phyloP scores from a whole-genome alignment of 2,888 invertebrate species.

The Catocala nupta region DNA sequence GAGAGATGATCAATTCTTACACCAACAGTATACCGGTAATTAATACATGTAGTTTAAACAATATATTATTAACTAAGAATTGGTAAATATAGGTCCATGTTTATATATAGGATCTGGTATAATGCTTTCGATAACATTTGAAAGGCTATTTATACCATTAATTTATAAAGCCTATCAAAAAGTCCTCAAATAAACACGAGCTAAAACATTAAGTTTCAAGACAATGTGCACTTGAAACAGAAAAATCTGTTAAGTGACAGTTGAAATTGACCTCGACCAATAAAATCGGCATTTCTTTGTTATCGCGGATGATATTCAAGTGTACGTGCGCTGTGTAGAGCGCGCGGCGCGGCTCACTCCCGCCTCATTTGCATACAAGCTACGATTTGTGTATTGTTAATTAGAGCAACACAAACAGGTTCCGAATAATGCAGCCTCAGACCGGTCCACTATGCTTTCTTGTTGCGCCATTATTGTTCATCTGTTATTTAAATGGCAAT shows the following conservation, averaged over 20 bases:
- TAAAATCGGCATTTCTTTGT: constrained; percentile 61
- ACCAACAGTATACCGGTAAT: no score
- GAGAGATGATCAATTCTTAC: no score
- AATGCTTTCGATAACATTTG: no score
- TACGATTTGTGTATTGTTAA: constrained; percentile 87
- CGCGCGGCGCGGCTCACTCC: constrained; percentile 54
- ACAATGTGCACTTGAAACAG: constrained; percentile 21
- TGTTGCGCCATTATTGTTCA: constrained; percentile 82
- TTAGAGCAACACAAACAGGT: constrained; percentile 85
- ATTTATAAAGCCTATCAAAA: neutral
- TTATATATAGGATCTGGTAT: no score
- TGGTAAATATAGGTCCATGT: no score
- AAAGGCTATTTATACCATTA: no score
- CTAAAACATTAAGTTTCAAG: constrained; percentile 27
- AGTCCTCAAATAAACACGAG: neutral
- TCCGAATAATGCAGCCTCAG: constrained; percentile 71
- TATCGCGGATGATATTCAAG: constrained; percentile 58
- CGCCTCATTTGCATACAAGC: constrained; percentile 85
- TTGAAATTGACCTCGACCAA: constrained; percentile 56
- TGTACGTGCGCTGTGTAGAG: constrained; percentile 42
- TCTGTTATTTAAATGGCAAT: constrained; percentile 85
- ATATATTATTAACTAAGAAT: no score
- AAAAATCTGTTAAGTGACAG: constrained; percentile 43
- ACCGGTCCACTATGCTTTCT: constrained; percentile 73
- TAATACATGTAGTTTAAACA: no score